Percentiles rank a stretch among this genome's conserved stretches.
Evolutionary conservation across 2,888 invertebrate genomes (phyloP).

Genomic region (Pandemis corylana): DNA sequence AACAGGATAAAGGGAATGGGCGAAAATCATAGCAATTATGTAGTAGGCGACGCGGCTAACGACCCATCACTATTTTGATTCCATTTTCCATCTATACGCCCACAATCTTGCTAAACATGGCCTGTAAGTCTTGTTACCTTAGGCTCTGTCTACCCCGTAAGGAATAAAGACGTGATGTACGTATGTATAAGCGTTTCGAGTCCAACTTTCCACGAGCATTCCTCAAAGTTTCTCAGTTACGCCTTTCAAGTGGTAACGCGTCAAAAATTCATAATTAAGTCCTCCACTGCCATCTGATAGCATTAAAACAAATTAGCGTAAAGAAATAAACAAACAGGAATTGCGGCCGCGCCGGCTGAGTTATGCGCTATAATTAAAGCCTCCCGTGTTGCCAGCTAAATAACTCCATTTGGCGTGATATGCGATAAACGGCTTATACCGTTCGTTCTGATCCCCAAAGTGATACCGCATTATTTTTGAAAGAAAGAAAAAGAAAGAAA

Average conservation of each 20-base stretch:
- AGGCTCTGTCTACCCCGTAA: too few relatives aligned
- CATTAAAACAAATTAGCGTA: slow-evolving; percentile 73
- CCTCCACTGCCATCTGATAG: slow-evolving; percentile 63
- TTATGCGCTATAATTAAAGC: slow-evolving; percentile 78
- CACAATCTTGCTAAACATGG: too few relatives aligned
- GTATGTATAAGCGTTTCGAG: too few relatives aligned
- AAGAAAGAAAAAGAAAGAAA: too few relatives aligned
- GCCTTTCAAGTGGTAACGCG: slow-evolving; percentile 33
- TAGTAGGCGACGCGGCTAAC: too few relatives aligned
- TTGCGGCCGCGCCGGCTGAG: slow-evolving; percentile 56
- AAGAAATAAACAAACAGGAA: slow-evolving; percentile 69
- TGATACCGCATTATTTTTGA: not conserved
- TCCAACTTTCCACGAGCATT: not conserved
- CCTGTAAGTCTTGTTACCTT: too few relatives aligned
- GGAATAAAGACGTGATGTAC: too few relatives aligned
- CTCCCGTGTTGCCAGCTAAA: slow-evolving; percentile 57
- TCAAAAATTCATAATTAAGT: slow-evolving; percentile 68
- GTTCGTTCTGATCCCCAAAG: not conserved
- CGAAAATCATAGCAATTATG: too few relatives aligned
- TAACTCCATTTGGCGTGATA: slow-evolving; percentile 61
- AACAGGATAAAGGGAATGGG: too few relatives aligned
- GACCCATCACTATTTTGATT: too few relatives aligned
- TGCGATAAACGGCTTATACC: slow-evolving; percentile 55
- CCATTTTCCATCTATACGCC: too few relatives aligned
- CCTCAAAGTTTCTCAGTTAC: not conserved